Evolutionary conservation across 2,797 vertebrate genomes (phyloP).

Genomic region (Rhynchotus rufescens): DNA sequence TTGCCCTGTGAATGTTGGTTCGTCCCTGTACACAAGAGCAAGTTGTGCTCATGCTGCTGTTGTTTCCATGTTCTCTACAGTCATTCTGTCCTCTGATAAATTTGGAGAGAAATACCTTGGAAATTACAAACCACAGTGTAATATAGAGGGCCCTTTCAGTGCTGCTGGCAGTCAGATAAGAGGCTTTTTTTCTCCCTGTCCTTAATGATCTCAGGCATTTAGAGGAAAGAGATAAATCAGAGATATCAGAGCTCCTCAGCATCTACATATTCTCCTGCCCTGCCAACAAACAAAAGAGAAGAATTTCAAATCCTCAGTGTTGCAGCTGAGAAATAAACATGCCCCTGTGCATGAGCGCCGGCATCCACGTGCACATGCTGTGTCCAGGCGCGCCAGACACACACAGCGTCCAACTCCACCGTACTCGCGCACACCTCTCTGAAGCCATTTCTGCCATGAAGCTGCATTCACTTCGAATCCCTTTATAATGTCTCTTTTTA

Average conservation of each 20-base stretch:
- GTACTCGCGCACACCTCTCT: neutral
- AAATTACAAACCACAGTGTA: constrained; percentile 38
- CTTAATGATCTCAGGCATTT: neutral
- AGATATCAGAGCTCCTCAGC: neutral
- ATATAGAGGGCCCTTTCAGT: neutral
- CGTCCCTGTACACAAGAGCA: neutral
- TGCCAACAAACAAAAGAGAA: neutral
- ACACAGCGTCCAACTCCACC: neutral
- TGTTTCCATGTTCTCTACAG: neutral
- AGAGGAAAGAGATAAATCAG: constrained; percentile 11
- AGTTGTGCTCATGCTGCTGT: neutral
- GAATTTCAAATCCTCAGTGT: neutral
- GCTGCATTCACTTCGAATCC: neutral
- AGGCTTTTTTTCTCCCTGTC: neutral
- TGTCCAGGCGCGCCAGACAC: neutral
- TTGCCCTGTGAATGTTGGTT: neutral
- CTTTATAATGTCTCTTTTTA: constrained; percentile 61
- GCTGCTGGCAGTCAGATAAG: constrained; percentile 34
- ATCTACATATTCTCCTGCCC: neutral
- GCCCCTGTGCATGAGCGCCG: neutral
- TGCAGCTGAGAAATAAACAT: neutral
- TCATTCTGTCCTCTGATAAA: neutral
- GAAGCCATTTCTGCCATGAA: neutral
- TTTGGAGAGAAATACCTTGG: neutral
- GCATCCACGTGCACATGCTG: neutral